Percentiles rank a stretch among this genome's conserved stretches.
These are phyloP conservation scores for Idris sp. DNA, from an alignment of 1,140 invertebrate species.

Conservation along the genomic window DNA sequence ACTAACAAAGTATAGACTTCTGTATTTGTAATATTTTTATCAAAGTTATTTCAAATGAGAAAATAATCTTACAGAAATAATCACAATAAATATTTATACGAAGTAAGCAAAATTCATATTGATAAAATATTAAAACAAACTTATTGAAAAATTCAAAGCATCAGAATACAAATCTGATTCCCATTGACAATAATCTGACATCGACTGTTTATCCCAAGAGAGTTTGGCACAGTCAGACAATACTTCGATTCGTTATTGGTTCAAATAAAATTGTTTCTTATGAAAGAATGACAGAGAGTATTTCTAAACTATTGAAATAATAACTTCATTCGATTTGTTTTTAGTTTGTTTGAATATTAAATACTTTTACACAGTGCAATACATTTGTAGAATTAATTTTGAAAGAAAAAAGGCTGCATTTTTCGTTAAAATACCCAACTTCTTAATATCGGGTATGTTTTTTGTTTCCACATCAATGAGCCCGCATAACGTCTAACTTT, in stretches of 20 bases:
- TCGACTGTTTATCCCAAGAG: neutral
- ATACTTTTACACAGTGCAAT: neutral
- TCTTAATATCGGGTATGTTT: too few relatives aligned
- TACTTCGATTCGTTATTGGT: slow-evolving; percentile 7
- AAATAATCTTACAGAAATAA: too few relatives aligned
- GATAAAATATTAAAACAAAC: neutral
- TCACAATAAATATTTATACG: too few relatives aligned
- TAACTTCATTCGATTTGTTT: neutral
- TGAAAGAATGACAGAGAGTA: neutral
- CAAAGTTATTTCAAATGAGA: too few relatives aligned
- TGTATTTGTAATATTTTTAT: too few relatives aligned
- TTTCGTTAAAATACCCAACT: too few relatives aligned
- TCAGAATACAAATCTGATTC: neutral
- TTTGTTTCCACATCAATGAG: too few relatives aligned
- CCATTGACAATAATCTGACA: slow-evolving; percentile 8
- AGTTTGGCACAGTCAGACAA: slow-evolving; percentile 11
- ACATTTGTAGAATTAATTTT: too few relatives aligned
- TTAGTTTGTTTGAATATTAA: too few relatives aligned
- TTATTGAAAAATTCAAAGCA: slow-evolving; percentile 1
- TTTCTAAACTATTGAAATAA: neutral
- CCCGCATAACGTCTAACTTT: too few relatives aligned
- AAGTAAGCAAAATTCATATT: neutral
- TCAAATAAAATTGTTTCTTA: slow-evolving; percentile 12
- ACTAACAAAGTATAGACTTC: too few relatives aligned
- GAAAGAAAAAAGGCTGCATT: too few relatives aligned